Evolutionary conservation across 2,113 vertebrate genomes (phyloP), one percentile per base, ranked within the genome.

Genomic region (Phodopus roborovskii): DNA sequence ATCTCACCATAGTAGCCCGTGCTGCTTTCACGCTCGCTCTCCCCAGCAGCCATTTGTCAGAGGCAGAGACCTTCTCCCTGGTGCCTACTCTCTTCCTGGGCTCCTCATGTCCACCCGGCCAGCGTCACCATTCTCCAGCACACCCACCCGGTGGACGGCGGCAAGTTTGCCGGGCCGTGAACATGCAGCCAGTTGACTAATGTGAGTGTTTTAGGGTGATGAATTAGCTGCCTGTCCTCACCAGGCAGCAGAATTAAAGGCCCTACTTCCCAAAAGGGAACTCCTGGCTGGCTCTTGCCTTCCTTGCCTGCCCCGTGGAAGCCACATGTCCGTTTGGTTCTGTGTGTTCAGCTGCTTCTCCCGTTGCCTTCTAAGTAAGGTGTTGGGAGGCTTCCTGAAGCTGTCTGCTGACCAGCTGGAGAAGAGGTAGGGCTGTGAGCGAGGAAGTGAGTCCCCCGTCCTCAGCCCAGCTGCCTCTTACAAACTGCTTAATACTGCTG

Each of bases 351-450:
- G 50, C 16, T 7, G 62, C 83, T 45, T 78, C 5, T 48, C 62
- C 42, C 33, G 3, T 73, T 94, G 88, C 81, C 68, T 91, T 88
- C 64, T 87, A 96, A 97, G 89, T 96, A 71, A 96, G 95, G 97
- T 33, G 17, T 83, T 68, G 13, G 10, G 74, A 75, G 62, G 56
- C 84, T 89, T 96, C 91, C 83, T 68, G 42, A 96, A 17, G 20
- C 33, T 6, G 20, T 45, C 83, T 75, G 56, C 64, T 33, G 75
- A 36, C 48, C 6, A 36, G 62, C 36, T 24, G 12, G 24, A 53
- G 79, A 36, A 66, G 42, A 82, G n/a, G 13, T 4, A 1, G 20
- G 7, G 64, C 2, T n/a, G 53, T 7, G 2, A 0, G 16, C 0
- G 0, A 75, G 75, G 48, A 92, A 68, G n/a, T n/a, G 62, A 91